Percentiles rank a stretch among this genome's conserved stretches.
phyloP scores from a whole-genome alignment of 1,140 invertebrate genomes.

The Macrosteles quadrilineatus region DNA sequence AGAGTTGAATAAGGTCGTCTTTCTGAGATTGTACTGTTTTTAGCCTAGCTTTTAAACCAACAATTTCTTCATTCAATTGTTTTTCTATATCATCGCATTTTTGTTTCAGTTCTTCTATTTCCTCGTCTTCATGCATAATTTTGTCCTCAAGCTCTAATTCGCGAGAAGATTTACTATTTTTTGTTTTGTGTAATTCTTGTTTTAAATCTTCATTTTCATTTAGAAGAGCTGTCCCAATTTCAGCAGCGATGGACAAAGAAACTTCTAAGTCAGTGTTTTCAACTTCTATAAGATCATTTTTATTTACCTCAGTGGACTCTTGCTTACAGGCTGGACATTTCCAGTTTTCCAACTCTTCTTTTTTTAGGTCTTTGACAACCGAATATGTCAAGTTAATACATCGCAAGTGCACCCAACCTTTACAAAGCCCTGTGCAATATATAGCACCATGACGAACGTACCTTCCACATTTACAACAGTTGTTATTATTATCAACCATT shows the following conservation, averaged over 20 bases:
- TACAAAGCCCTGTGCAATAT: not conserved
- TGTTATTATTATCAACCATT: not conserved
- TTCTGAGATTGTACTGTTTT: too few species aligned
- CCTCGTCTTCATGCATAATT: not conserved
- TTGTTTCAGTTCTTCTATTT: too few species aligned
- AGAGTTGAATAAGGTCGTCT: not conserved
- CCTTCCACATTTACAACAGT: not conserved
- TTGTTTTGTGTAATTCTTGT: not conserved
- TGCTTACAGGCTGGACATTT: too few species aligned
- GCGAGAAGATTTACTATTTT: not conserved
- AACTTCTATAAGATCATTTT: not conserved
- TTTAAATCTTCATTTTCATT: not conserved
- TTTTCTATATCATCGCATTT: not conserved
- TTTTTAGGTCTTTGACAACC: not conserved
- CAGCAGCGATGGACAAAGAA: not conserved
- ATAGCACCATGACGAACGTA: not conserved
- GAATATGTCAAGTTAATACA: not conserved
- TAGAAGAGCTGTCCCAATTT: not conserved
- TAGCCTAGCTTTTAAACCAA: too few species aligned
- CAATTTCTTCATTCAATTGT: not conserved
- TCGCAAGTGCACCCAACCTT: not conserved
- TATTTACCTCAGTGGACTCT: not conserved
- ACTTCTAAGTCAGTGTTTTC: too few species aligned
- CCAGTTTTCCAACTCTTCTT: not conserved
- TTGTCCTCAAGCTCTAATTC: too few species aligned